Conservation (phyloP, 2,113 vertebrate species). For the Blennius ocellaris region DNA sequence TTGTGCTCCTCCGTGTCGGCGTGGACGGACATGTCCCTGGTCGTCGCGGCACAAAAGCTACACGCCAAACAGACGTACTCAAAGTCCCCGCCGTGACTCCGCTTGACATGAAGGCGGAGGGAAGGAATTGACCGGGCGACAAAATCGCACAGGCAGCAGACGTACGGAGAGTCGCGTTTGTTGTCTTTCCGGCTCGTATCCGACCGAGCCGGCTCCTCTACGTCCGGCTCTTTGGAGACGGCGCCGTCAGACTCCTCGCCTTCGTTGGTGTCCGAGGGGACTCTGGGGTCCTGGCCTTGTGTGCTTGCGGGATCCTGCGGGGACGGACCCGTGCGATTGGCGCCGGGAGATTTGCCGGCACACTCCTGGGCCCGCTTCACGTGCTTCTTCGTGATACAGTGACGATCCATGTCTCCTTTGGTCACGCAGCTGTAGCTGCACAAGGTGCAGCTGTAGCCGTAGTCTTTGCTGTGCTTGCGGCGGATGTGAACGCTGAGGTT, state of each 20-base stretch:
- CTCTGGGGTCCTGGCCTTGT: slow-evolving; percentile 36
- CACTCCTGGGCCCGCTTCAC: slow-evolving; percentile 87
- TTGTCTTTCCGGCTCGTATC: slow-evolving; percentile 71
- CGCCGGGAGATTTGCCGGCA: slow-evolving; percentile 62
- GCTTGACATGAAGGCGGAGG: slow-evolving; percentile 91
- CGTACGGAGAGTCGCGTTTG: slow-evolving; percentile 70
- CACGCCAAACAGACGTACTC: slow-evolving; percentile 96
- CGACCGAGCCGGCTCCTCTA: slow-evolving; percentile 41
- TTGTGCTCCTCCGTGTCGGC: slow-evolving; percentile 94
- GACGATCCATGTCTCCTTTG: slow-evolving; percentile 99
- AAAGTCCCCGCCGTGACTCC: slow-evolving; percentile 94
- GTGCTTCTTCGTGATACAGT: slow-evolving; percentile 97
- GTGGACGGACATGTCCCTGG: slow-evolving; percentile 93
- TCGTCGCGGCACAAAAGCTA: slow-evolving; percentile 93
- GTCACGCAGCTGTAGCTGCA: slow-evolving; percentile 98
- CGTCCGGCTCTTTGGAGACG: slow-evolving; percentile 43
- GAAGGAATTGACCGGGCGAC: slow-evolving; percentile 89
- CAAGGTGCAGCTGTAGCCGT: slow-evolving; percentile 93
- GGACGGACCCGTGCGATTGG: slow-evolving; percentile 9
- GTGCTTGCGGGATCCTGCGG: slow-evolving; percentile 27
- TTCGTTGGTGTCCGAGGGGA: background rate
- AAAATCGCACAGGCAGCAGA: slow-evolving; percentile 89
- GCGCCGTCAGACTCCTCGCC: slow-evolving; percentile 47
- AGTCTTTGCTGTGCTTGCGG: slow-evolving; percentile 96
- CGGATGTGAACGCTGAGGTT: slow-evolving; percentile 96